Percentiles rank a stretch among this genome's conserved stretches.
Conservation (phyloP, 2,113 vertebrate species). For the Paramisgurnus dabryanus region DNA sequence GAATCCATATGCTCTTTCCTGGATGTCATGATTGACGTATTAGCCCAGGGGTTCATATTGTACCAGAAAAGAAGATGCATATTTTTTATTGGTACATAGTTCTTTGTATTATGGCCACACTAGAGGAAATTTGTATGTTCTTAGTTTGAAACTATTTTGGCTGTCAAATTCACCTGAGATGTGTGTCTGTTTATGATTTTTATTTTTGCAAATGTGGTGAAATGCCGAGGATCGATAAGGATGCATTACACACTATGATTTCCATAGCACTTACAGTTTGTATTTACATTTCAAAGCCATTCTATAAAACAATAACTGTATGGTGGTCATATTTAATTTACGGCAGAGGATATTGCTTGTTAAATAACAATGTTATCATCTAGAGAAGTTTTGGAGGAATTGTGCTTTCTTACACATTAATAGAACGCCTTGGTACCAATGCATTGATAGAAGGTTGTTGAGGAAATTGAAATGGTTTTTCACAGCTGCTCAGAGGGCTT, state of each 20-base stretch:
- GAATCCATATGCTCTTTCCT: background rate
- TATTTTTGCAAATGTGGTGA: background rate
- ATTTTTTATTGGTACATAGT: conserved; percentile 4
- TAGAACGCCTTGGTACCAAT: background rate
- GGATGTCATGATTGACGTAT: conserved; percentile 4
- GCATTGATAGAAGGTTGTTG: conserved; percentile 5
- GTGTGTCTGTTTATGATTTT: background rate
- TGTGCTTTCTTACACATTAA: background rate
- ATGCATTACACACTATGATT: background rate
- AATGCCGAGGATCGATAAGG: background rate
- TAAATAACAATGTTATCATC: background rate
- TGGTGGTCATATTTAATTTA: background rate
- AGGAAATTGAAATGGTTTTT: conserved; percentile 32
- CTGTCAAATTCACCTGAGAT: background rate
- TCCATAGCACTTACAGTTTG: background rate
- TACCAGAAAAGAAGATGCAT: conserved; percentile 11
- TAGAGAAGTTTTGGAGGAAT: background rate
- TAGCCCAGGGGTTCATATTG: background rate
- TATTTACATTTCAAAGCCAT: background rate
- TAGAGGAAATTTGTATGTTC: conserved; percentile 13
- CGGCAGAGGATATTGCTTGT: background rate
- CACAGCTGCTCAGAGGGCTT: conserved; percentile 24
- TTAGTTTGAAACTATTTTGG: conserved; percentile 18
- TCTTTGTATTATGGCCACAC: background rate
- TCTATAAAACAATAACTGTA: background rate